Evolutionary conservation across 2,797 vertebrate species (phyloP).

Genomic region (Sphaeramia orbicularis): DNA sequence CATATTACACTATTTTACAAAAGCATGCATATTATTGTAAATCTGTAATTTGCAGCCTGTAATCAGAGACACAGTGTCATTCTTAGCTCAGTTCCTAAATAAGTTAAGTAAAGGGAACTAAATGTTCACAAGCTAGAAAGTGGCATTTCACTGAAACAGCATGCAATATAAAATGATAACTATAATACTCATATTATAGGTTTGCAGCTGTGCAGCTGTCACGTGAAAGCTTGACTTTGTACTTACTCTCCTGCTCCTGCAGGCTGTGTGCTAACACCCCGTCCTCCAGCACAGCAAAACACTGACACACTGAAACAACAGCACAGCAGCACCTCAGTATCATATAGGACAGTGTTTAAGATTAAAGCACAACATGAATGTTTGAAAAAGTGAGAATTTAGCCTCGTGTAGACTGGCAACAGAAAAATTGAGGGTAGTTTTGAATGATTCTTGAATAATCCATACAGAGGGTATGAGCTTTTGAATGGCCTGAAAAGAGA

Average conservation of each 20-base stretch:
- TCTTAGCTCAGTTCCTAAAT: not conserved
- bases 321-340: conserved; percentile 33
- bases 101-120: not conserved
- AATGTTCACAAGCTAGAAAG: not conserved
- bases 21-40: not conserved
- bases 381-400: conserved; percentile 9
- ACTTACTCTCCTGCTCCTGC: conserved; percentile 88
- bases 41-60: not conserved
- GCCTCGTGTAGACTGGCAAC: not conserved
- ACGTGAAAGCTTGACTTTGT: conserved; percentile 9
- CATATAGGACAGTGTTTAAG: not conserved
- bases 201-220: conserved; percentile 3
- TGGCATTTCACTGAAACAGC: not conserved
- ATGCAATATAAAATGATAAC: not conserved
- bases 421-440: not conserved
- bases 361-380: not conserved
- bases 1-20: not conserved
- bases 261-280: conserved; percentile 83
- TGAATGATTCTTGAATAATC: not conserved
- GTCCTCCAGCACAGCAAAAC: conserved; percentile 85
- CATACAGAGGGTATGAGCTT: conserved; percentile 7
- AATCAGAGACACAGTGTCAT: not conserved
- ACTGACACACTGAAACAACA: conserved; percentile 79
- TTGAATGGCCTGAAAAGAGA: conserved; percentile 10
- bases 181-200: not conserved